Evolutionary conservation across 2,888 invertebrate genomes (phyloP).

Genomic region (Tachina grossa): DNA sequence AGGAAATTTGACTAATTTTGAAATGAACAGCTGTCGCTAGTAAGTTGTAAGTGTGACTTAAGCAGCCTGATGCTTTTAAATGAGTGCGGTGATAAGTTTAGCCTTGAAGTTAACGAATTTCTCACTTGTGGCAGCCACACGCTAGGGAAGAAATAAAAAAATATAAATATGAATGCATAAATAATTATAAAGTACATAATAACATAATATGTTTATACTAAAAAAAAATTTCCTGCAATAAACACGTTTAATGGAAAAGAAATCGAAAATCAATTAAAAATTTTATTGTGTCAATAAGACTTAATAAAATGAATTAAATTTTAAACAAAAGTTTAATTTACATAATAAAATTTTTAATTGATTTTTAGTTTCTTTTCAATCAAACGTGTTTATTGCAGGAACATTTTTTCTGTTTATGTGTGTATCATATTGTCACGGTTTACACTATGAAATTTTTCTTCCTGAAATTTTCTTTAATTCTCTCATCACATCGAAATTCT

Average conservation of each 20-base stretch:
- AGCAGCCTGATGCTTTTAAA: constrained; percentile 84
- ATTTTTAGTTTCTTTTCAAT: too few species aligned
- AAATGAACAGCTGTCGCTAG: constrained; percentile 61
- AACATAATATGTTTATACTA: not conserved
- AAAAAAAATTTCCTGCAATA: too few species aligned
- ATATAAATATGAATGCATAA: not conserved
- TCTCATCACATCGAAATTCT: too few species aligned
- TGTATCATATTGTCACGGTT: too few species aligned
- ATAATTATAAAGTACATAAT: not conserved
- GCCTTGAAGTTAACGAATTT: constrained; percentile 97
- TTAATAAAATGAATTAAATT: not conserved
- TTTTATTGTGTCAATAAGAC: not conserved
- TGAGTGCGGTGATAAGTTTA: constrained; percentile 93
- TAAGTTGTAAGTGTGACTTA: constrained; percentile 8
- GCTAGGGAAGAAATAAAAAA: constrained; percentile 83
- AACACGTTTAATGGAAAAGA: too few species aligned
- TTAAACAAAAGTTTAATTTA: too few species aligned
- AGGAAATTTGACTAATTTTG: constrained; percentile 66
- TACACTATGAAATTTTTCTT: too few species aligned
- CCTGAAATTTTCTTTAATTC: too few species aligned
- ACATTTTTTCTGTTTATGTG: too few species aligned
- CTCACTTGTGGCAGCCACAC: constrained; percentile 94
- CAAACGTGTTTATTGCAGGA: too few species aligned
- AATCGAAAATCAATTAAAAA: too few species aligned
- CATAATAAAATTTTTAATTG: too few species aligned